phyloP scores from a whole-genome alignment of 2,113 vertebrate species.

The Perognathus longimembris region DNA sequence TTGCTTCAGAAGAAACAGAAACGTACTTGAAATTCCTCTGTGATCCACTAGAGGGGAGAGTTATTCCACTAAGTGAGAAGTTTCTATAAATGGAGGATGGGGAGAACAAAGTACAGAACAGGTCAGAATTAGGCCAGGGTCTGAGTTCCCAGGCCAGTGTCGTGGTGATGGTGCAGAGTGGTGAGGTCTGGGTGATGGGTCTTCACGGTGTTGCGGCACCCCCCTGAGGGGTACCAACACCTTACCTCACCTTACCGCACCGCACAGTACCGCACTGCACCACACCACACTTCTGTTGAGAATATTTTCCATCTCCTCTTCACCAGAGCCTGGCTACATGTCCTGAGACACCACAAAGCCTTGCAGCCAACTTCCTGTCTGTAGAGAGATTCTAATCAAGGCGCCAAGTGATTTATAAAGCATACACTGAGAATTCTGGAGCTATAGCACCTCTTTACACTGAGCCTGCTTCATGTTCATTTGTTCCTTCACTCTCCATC shows the following conservation, averaged over 20 bases:
- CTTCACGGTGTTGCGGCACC: fast-evolving
- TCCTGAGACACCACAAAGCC: neutral
- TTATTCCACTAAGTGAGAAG: conserved; percentile 52
- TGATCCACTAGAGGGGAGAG: conserved; percentile 83
- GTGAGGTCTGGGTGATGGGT: fast-evolving
- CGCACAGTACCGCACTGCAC: too few relatives aligned
- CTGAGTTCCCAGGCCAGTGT: neutral
- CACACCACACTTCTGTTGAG: neutral
- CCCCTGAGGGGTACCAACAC: neutral
- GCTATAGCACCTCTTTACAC: neutral
- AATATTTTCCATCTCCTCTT: neutral
- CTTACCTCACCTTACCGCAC: too few relatives aligned
- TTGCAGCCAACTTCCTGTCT: neutral
- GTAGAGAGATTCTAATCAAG: neutral
- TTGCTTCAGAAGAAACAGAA: conserved; percentile 30
- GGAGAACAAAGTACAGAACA: neutral
- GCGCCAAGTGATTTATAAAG: too few relatives aligned
- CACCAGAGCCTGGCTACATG: neutral
- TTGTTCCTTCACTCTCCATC: neutral
- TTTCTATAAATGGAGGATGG: neutral
- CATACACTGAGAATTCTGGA: neutral
- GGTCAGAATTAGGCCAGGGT: neutral
- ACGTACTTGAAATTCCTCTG: conserved; percentile 45
- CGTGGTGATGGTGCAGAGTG: neutral
- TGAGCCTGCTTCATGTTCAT: neutral